These are phyloP conservation scores for Aspidiotus rigidus DNA, from an alignment of 2,888 invertebrate genomes.

Conservation along the genomic window DNA sequence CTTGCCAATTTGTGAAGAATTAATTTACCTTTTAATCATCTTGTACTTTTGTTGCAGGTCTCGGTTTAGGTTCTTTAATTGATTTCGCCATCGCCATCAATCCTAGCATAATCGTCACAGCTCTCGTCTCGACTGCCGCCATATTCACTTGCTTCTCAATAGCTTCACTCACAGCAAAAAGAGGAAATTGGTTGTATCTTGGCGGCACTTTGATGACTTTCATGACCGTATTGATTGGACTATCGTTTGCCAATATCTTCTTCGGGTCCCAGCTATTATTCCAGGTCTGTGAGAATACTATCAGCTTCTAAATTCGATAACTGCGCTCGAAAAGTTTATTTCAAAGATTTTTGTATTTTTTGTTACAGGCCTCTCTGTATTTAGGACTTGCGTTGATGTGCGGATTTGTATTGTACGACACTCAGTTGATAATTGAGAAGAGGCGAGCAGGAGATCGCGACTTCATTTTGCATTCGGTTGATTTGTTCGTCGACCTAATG, in stretches of 20 bases:
- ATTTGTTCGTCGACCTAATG: conserved; percentile 90
- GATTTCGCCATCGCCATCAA: conserved; percentile 69
- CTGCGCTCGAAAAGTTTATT: not conserved
- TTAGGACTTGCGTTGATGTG: conserved; percentile 84
- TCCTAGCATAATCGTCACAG: conserved; percentile 80
- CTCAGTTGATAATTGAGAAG: conserved; percentile 93
- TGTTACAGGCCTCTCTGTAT: conserved; percentile 67
- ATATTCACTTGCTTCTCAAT: conserved; percentile 88
- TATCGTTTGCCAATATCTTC: conserved; percentile 75
- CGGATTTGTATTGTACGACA: conserved; percentile 91
- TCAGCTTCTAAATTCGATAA: no score
- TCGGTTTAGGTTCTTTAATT: conserved; percentile 78
- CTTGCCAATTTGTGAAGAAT: not conserved
- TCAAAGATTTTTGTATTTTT: conserved; percentile 2
- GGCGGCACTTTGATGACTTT: conserved; percentile 81
- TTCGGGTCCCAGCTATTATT: conserved; percentile 70
- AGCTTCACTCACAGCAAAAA: conserved; percentile 74
- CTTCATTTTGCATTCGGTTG: conserved; percentile 82
- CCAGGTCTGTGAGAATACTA: conserved; percentile 51
- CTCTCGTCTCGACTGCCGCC: conserved; percentile 71
- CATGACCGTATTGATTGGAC: conserved; percentile 65
- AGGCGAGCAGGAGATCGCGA: conserved; percentile 82
- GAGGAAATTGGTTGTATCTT: conserved; percentile 80
- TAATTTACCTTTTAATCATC: conserved; percentile 12
- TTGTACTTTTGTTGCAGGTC: conserved; percentile 50